Evolutionary conservation across 2,113 vertebrate species (phyloP).

Genomic region (Mobula hypostoma): DNA sequence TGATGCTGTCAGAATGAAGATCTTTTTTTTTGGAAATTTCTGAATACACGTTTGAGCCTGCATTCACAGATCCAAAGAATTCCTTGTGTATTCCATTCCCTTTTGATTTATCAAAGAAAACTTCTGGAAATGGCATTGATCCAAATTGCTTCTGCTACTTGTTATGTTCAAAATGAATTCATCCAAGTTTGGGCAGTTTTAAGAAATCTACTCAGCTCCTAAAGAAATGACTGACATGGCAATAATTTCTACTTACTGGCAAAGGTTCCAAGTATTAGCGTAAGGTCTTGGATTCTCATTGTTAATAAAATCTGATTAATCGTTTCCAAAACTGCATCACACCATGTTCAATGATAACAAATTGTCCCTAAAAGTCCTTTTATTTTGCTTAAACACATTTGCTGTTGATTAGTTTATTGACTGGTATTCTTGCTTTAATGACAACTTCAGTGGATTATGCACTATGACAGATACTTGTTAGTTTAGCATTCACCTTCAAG

Average conservation of each 20-base stretch:
- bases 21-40: too few species aligned
- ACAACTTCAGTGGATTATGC: neutral
- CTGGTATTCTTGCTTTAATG: conserved; percentile 8
- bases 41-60: neutral
- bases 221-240: neutral
- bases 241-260: neutral
- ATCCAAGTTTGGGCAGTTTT: neutral
- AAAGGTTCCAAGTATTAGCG: neutral
- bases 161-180: neutral
- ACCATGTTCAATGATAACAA: neutral
- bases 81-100: neutral
- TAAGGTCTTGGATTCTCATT: neutral
- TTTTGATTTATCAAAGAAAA: neutral
- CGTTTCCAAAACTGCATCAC: neutral
- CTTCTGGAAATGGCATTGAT: neutral
- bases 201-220: neutral
- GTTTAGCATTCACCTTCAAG: neutral
- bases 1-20: neutral
- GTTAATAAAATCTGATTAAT: neutral
- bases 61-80: neutral
- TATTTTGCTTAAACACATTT: neutral
- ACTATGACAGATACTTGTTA: neutral
- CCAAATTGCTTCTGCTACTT: neutral
- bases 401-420: conserved; percentile 9
- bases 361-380: neutral